Percentiles rank a stretch among this genome's conserved stretches.
Evolutionary conservation across 2,113 vertebrate species (phyloP).

Genomic region (Labrus mixtus): DNA sequence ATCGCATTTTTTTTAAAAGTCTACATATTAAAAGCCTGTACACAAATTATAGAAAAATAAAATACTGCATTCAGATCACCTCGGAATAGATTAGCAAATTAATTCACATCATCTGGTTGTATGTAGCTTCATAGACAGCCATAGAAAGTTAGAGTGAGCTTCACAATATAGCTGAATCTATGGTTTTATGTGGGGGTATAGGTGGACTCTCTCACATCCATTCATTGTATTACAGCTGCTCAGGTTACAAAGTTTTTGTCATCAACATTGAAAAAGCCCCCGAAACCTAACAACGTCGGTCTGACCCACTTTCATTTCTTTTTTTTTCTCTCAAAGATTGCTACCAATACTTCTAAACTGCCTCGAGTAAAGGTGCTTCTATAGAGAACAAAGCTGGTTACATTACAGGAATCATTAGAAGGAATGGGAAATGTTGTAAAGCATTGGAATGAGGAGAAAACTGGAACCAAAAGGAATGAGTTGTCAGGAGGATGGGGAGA

Average conservation of each 20-base stretch:
- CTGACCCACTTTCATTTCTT: constrained; percentile 21
- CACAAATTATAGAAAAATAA: constrained; percentile 78
- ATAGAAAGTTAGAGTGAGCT: constrained; percentile 43
- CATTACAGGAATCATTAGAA: constrained; percentile 10
- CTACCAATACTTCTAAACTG: constrained; percentile 22
- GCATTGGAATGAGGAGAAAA: not conserved
- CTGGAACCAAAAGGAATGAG: not conserved
- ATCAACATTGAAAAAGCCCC: constrained; percentile 11
- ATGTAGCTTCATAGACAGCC: constrained; percentile 34
- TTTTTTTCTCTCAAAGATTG: constrained; percentile 5
- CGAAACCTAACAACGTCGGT: constrained; percentile 32
- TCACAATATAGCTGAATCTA: constrained; percentile 35
- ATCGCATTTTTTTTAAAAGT: constrained; percentile 42
- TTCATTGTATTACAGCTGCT: constrained; percentile 27
- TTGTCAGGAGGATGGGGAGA: not conserved
- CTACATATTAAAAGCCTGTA: constrained; percentile 69
- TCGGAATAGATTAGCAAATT: constrained; percentile 43
- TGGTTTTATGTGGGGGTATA: constrained; percentile 9
- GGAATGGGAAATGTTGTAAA: constrained; percentile 23
- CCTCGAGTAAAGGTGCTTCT: constrained; percentile 42
- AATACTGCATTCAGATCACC: constrained; percentile 53
- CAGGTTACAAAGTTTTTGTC: constrained; percentile 29
- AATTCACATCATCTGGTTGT: constrained; percentile 25
- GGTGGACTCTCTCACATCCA: constrained; percentile 38
- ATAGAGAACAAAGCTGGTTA: constrained; percentile 19